Evolutionary conservation across 2,888 invertebrate species (phyloP).

Genomic region (Rhorus exstirpatorius): DNA sequence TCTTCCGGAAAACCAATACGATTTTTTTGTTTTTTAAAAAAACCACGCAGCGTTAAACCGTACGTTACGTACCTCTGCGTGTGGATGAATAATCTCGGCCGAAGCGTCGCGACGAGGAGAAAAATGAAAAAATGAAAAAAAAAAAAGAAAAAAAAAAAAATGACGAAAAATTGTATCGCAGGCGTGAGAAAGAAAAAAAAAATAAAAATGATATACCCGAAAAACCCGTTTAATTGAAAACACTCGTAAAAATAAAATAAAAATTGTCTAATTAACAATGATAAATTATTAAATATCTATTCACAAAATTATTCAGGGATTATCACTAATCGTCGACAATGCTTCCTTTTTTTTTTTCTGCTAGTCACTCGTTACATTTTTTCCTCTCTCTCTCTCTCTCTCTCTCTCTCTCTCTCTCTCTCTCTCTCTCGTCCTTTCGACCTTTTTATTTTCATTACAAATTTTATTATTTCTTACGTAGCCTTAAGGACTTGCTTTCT

Average conservation of each 20-base stretch:
- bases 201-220: constrained; percentile 76
- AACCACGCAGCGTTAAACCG: too few species aligned
- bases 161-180: not conserved
- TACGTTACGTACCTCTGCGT: too few species aligned
- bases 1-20: too few species aligned
- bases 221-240: constrained; percentile 78
- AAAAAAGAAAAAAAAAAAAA: constrained; percentile 5
- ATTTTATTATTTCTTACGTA: constrained; percentile 73
- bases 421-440: too few species aligned
- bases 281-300: constrained; percentile 86
- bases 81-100: not conserved
- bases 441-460: constrained; percentile 36
- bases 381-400: constrained; percentile 11
- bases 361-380: constrained; percentile 13
- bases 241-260: constrained; percentile 78
- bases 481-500: constrained; percentile 68
- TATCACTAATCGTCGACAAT: constrained; percentile 56
- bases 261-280: constrained; percentile 83
- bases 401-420: constrained; percentile 2
- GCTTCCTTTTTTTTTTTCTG: constrained; percentile 65
- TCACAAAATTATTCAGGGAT: constrained; percentile 82
- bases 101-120: not conserved
- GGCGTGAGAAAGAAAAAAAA: constrained; percentile 54
- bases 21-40: too few species aligned
- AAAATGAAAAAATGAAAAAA: not conserved